A percentile compares a stretch with the other conserved stretches of the same genome.
phyloP scores from a whole-genome alignment of 2,797 vertebrate species.

The Phyllotis vaccarum region DNA sequence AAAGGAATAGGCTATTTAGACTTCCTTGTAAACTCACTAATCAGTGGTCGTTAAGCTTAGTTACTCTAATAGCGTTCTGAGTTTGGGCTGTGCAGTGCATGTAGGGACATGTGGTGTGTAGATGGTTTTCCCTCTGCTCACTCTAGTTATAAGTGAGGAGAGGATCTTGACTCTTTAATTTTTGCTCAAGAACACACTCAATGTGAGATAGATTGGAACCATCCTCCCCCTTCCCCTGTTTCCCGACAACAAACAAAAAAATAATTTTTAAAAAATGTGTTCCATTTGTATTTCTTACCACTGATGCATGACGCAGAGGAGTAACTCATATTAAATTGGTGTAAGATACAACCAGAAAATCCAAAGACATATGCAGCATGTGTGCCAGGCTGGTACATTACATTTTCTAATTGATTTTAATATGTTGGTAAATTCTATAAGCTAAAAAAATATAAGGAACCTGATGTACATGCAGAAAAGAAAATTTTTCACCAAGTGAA shows the following conservation, averaged over 20 bases:
- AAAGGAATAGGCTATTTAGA: slow-evolving; percentile 80
- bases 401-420: not conserved
- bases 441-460: not conserved
- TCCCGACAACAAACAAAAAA: not conserved
- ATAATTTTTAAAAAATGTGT: not conserved
- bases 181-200: not conserved
- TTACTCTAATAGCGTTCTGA: slow-evolving; percentile 74
- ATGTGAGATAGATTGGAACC: not conserved
- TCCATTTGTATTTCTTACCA: not conserved
- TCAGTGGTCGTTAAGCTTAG: slow-evolving; percentile 73
- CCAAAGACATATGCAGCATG: not conserved
- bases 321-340: not conserved
- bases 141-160: not conserved
- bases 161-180: not conserved
- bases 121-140: slow-evolving; percentile 14
- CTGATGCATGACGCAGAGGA: not conserved
- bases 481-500: not conserved
- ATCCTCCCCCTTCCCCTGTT: not conserved
- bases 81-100: slow-evolving; percentile 48
- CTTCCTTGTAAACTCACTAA: slow-evolving; percentile 67
- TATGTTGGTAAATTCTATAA: too few relatives aligned
- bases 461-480: not conserved
- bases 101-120: slow-evolving; percentile 43
- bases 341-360: not conserved
- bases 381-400: not conserved